Conservation (phyloP, 2,113 vertebrate genomes). For the Carollia perspicillata region DNA sequence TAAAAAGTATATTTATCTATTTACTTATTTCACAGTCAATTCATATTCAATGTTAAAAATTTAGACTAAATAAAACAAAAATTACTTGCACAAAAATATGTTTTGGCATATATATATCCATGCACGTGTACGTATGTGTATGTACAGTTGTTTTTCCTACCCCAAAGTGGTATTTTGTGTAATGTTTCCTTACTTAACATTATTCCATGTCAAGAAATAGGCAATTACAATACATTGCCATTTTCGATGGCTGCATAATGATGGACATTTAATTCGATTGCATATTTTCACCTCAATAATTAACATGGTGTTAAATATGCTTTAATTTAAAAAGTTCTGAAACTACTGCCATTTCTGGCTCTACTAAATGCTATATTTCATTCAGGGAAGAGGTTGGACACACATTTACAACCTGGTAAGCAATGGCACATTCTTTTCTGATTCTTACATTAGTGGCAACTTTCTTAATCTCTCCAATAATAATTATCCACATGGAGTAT, state of each 20-base stretch:
- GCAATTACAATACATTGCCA: not conserved
- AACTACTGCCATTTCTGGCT: not conserved
- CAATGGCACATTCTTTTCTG: not conserved
- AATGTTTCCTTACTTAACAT: not conserved
- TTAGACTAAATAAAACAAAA: not conserved
- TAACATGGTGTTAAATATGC: not conserved
- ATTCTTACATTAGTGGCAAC: not conserved
- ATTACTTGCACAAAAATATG: not conserved
- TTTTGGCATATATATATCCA: not conserved
- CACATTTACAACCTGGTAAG: not conserved
- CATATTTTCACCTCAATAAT: not conserved
- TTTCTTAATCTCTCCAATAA: not conserved
- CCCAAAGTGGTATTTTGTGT: not conserved
- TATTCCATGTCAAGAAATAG: not conserved
- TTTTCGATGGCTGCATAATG: not conserved
- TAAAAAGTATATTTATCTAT: not conserved
- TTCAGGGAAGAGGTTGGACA: not conserved
- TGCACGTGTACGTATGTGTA: not conserved
- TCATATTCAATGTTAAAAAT: not conserved
- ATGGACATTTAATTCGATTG: not conserved
- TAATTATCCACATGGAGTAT: not conserved
- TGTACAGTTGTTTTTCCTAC: not conserved
- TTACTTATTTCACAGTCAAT: not conserved
- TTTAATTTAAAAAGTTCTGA: not conserved
- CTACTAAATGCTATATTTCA: not conserved